These are phyloP conservation scores for Harpegnathos saltator DNA, from an alignment of 1,140 invertebrate genomes.

Conservation along the genomic window DNA sequence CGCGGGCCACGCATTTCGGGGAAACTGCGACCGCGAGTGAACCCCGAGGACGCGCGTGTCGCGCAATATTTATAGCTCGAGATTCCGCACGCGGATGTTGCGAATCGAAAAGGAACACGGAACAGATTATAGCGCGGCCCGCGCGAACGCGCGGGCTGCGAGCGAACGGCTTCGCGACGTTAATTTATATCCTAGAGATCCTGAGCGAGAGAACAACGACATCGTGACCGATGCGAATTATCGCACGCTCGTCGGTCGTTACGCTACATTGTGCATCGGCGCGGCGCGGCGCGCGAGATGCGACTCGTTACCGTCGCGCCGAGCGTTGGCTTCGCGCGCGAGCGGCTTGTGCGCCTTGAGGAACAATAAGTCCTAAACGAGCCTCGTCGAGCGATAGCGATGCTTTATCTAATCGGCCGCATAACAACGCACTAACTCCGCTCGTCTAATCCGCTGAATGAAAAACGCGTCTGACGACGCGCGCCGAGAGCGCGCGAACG, in stretches of 20 bases:
- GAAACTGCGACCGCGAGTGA: neutral
- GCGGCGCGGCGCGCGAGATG: neutral
- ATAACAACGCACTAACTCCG: conserved; percentile 15
- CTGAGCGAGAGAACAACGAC: neutral
- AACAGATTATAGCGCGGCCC: too few species aligned
- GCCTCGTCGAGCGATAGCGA: conserved; percentile 4
- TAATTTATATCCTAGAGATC: neutral
- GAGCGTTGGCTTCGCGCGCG: neutral
- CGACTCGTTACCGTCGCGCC: neutral
- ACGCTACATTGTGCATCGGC: neutral
- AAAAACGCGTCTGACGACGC: conserved; percentile 8
- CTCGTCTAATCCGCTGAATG: conserved; percentile 22
- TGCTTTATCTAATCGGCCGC: conserved; percentile 52
- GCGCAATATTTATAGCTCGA: neutral
- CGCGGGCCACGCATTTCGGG: conserved; percentile 7
- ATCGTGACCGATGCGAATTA: neutral
- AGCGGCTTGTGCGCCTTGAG: neutral
- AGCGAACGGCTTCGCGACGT: neutral
- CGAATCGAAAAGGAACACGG: neutral
- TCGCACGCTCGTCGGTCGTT: neutral
- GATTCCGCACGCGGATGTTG: neutral
- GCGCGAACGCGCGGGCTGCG: too few species aligned
- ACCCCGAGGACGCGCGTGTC: neutral
- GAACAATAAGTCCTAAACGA: conserved; percentile 25
- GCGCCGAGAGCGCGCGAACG: too few species aligned